Evolutionary conservation across 2,797 vertebrate species (phyloP), one percentile per base, ranked within the genome.

Genomic region (Takifugu ocellatus): DNA sequence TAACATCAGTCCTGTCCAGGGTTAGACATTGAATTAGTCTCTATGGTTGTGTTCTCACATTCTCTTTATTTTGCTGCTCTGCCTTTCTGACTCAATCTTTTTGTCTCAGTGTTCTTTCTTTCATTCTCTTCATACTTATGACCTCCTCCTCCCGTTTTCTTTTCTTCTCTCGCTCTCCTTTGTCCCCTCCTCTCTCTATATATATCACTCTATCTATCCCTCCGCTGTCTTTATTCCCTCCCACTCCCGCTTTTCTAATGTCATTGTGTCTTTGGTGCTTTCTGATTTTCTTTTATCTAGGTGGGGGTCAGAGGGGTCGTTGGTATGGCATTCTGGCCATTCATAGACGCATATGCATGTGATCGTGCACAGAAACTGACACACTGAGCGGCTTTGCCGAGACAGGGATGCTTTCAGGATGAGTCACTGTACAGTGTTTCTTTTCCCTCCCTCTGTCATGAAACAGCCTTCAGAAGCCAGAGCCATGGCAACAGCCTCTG

Each of bases 401-500:
- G 72, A 47, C 60, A 39, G n/a, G 17, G 15, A 33, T 65, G 56
- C 66, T 75, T 70, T 72, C 48, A 56, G 73, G 73, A 84, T 84
- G 84, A 85, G 54, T 86, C 80, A 74, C 68, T 54, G 68, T 78
- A 75, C 61, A 75, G 52, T 72, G 54, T 77, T 78, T 77, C 78
- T 72, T 73, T 73, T 72, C 61, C 65, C 68, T 80, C 65, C 67
- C 66, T 66, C 66, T 52, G 67, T 46, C 66, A 56, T 53, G 60
- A 79, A 83, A 83, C 78, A 79, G 72, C 68, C 63, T 64, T 77
- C 59, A 72, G 56, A 76, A 74, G 61, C 54, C 61, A 78, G 72
- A 81, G 77, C 84, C 81, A 87, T 88, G 76, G 82, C 75, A 87
- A 88, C 84, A 75, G 74, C 61, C 53, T 78, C 66, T 67, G 68